Conservation (phyloP, 2,797 vertebrate genomes). For the Leucoraja ocellata region DNA sequence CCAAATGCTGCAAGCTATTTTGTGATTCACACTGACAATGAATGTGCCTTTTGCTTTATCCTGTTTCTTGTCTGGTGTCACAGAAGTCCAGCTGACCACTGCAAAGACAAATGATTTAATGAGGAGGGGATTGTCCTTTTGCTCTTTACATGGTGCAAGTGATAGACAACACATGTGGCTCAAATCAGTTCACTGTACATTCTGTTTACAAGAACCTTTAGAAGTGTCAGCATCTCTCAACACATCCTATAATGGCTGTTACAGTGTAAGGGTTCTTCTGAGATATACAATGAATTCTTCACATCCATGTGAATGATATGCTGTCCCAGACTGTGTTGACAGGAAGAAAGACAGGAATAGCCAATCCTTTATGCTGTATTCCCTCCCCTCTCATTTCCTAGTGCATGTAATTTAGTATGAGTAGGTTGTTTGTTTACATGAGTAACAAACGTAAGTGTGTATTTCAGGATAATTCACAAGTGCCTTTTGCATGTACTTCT, state of each 20-base stretch:
- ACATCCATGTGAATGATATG: slow-evolving; percentile 2
- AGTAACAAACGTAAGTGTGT: neutral
- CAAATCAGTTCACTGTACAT: slow-evolving; percentile 55
- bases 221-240: slow-evolving; percentile 58
- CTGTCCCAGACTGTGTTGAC: slow-evolving; percentile 15
- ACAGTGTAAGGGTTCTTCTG: slow-evolving; percentile 26
- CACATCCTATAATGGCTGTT: slow-evolving; percentile 34
- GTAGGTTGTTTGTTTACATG: slow-evolving; percentile 14
- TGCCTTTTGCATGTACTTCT: neutral
- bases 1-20: slow-evolving; percentile 15
- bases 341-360: neutral
- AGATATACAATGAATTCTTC: slow-evolving; percentile 32
- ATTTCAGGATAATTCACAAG: neutral
- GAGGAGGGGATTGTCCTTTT: slow-evolving; percentile 53
- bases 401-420: neutral
- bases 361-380: neutral
- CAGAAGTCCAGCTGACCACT: slow-evolving; percentile 51
- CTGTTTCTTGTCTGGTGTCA: slow-evolving; percentile 52
- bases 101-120: slow-evolving; percentile 54
- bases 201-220: slow-evolving; percentile 56
- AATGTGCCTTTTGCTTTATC: slow-evolving; percentile 49
- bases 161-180: slow-evolving; percentile 61
- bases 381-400: neutral
- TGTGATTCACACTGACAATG: neutral
- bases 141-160: slow-evolving; percentile 52